A percentile compares a stretch with the other conserved stretches of the same genome.
phyloP scores from a whole-genome alignment of 2,797 vertebrate genomes.

The Tarsius wallacei region DNA sequence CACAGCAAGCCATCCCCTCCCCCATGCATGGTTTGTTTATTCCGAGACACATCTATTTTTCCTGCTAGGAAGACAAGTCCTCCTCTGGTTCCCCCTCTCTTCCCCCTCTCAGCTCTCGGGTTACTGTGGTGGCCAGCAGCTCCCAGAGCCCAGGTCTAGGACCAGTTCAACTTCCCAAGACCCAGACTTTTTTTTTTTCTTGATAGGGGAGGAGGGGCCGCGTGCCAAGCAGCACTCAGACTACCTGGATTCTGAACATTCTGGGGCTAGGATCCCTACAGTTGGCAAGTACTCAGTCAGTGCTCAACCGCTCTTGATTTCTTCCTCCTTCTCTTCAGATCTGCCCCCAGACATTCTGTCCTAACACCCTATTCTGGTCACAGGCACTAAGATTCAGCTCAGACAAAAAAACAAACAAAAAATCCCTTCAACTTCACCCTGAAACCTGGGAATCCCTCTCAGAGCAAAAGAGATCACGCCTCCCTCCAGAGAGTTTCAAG shows the following conservation, averaged over 20 bases:
- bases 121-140: constrained; percentile 66
- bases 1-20: constrained; percentile 36
- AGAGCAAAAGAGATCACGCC: background rate
- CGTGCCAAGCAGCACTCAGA: background rate
- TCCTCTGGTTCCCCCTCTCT: constrained; percentile 67
- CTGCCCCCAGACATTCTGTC: background rate
- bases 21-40: constrained; percentile 78
- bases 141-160: constrained; percentile 31
- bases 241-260: background rate
- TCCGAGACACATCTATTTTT: constrained; percentile 85
- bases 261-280: background rate
- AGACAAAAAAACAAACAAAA: constrained; percentile 3
- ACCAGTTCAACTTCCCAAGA: constrained; percentile 64
- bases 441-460: background rate
- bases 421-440: background rate
- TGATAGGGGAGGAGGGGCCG: background rate
- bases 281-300: background rate
- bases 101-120: constrained; percentile 74
- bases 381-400: background rate
- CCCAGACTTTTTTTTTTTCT: background rate
- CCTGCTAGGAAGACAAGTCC: constrained; percentile 63
- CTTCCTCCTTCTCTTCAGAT: background rate
- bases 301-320: background rate
- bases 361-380: background rate
- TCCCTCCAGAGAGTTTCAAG: constrained; percentile 20